Evolutionary conservation across 2,797 vertebrate species (phyloP), one percentile per base, ranked within the genome.

Genomic region (Intellagama lesueurii): DNA sequence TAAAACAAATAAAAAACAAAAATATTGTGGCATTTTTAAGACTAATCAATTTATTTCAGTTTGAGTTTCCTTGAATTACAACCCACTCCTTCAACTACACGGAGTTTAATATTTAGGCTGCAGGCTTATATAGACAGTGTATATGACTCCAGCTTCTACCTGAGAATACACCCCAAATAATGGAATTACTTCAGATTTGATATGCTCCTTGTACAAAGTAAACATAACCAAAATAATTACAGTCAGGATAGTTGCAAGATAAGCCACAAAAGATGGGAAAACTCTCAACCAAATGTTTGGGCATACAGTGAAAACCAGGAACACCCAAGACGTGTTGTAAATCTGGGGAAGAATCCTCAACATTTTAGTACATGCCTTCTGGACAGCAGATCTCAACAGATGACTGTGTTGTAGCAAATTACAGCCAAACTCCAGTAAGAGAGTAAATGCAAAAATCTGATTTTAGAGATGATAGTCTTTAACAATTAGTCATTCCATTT

Each of bases 381-480:
- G 2, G 4, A 47, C 24, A 76, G 5, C 28, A 89, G 56, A 7
- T 44, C 69, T 26, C 49, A 73, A 68, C 44, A 56, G n/a, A 75
- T 66, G 52, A 76, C 85, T 90, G 85, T 90, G 89, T 90, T 87
- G 84, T 87, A 78, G 81, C 80, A 86, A 90, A 81, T 87, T 87
- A 90, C 73, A 87, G 79, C 79, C 72, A 87, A 87, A 86, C 72
- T 82, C 47, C 64, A 82, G 30, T 9, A 72, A 7, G 32, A 35
- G 70, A 26, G 60, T 64, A 64, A 64, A 64, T 19, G 16, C 16
- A 64, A 64, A 64, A 64, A 77, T 24, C 44, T 47, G 9, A 11
- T 77, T 77, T 77, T 26, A 28, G 49, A 80, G 70, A 86, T 30
- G 7, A 40, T 16, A 81, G 35, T 72, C 88, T 92, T 49, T 83